Conservation (phyloP, 2,888 invertebrate species). For the Drosophila diplacantha region DNA sequence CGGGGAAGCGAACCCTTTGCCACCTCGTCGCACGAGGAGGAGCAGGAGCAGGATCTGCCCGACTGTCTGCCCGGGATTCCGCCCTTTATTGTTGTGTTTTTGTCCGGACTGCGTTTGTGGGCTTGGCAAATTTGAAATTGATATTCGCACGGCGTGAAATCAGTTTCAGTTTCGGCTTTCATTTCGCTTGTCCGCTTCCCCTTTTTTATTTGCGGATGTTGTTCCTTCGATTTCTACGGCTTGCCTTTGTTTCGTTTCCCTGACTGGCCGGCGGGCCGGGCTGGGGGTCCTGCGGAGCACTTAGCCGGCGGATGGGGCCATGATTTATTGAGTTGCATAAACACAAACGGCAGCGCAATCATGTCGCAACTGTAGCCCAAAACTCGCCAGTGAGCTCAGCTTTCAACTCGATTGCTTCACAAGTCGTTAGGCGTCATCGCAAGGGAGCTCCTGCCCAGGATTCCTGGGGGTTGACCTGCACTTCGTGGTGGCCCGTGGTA, state of each 20-base stretch:
- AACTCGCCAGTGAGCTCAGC: conserved; percentile 62
- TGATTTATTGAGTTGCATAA: conserved; percentile 77
- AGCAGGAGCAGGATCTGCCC: not conserved
- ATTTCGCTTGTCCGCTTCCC: conserved; percentile 49
- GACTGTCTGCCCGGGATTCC: conserved; percentile 21
- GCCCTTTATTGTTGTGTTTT: conserved; percentile 32
- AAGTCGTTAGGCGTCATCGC: conserved; percentile 72
- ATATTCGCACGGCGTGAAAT: conserved; percentile 73
- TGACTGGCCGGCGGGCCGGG: conserved; percentile 28
- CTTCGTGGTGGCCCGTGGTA: conserved; percentile 53
- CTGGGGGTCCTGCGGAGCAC: conserved; percentile 28
- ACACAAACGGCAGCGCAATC: conserved; percentile 76
- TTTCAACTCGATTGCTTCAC: conserved; percentile 73
- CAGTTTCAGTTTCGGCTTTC: conserved; percentile 63
- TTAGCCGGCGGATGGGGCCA: conserved; percentile 47
- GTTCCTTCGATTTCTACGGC: conserved; percentile 52
- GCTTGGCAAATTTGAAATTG: conserved; percentile 74
- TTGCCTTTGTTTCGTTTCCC: conserved; percentile 55
- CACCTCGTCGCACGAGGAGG: conserved; percentile 1
- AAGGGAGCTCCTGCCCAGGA: conserved; percentile 21
- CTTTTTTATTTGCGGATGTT: conserved; percentile 32
- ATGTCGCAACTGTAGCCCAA: conserved; percentile 63
- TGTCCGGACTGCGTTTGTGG: conserved; percentile 24
- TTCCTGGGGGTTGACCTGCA: conserved; percentile 50
- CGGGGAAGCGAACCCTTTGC: conserved; percentile 30